Conservation (phyloP, 2,888 invertebrate genomes). For the Drymonia ruficornis region DNA sequence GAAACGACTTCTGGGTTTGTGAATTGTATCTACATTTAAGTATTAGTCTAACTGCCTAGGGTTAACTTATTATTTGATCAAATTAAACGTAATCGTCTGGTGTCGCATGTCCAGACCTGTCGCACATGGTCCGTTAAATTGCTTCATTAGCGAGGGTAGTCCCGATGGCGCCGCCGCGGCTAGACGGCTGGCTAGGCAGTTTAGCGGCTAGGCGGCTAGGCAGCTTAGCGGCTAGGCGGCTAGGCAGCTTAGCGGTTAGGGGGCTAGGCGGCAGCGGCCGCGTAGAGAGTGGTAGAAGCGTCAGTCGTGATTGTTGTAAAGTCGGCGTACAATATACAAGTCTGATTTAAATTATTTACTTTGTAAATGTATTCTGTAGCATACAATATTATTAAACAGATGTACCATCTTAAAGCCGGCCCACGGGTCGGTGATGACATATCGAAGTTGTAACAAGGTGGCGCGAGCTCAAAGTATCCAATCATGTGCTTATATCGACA, state of each 20-base stretch:
- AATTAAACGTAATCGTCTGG: not conserved
- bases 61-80: not conserved
- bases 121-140: not conserved
- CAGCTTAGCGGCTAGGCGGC: not conserved
- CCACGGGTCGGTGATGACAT: constrained; percentile 8
- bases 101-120: not conserved
- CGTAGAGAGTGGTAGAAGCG: not conserved
- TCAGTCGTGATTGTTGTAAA: constrained; percentile 15
- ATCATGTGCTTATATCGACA: constrained; percentile 25
- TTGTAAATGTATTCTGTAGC: constrained; percentile 32
- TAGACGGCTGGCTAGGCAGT: too few species aligned
- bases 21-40: not conserved
- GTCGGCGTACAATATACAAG: constrained; percentile 29
- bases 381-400: constrained; percentile 12
- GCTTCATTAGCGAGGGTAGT: not conserved
- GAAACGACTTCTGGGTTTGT: not conserved
- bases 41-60: not conserved
- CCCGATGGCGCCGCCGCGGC: not conserved
- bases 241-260: too few species aligned
- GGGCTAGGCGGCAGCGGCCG: not conserved
- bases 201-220: too few species aligned
- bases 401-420: not conserved
- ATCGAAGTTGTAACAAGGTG: not conserved
- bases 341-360: constrained; percentile 43
- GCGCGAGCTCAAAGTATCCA: constrained; percentile 18